Percentiles rank a stretch among this genome's conserved stretches.
These are phyloP conservation scores for Phenacoccus solenopsis DNA, from an alignment of 1,140 invertebrate genomes.

Conservation along the genomic window DNA sequence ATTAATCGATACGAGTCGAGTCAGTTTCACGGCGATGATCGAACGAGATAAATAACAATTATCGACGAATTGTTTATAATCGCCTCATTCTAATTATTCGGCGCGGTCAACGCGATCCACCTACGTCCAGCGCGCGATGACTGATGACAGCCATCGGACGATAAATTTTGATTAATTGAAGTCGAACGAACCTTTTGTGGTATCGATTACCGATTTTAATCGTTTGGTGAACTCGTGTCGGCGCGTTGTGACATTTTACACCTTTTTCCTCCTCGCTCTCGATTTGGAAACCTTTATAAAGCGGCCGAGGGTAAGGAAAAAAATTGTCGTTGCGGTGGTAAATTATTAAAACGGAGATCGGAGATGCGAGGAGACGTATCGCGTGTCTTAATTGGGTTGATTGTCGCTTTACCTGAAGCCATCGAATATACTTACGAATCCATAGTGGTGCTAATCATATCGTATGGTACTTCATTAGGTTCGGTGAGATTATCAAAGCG, in stretches of 20 bases:
- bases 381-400: neutral
- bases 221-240: too few species aligned
- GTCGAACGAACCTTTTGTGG: too few species aligned
- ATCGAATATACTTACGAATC: conserved; percentile 2
- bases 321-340: neutral
- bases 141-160: too few species aligned
- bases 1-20: too few species aligned
- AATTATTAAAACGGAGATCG: neutral
- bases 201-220: too few species aligned
- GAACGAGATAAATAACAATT: too few species aligned
- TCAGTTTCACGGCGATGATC: too few species aligned
- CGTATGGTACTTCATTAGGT: neutral
- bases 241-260: neutral
- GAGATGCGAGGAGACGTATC: neutral
- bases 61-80: too few species aligned
- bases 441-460: neutral
- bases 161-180: too few species aligned
- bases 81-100: too few species aligned
- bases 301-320: neutral
- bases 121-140: too few species aligned
- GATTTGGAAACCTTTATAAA: neutral
- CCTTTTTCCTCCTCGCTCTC: neutral
- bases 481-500: neutral
- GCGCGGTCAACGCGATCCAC: too few species aligned
- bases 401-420: neutral